Conservation (phyloP, 2,888 invertebrate genomes). For the Synanthedon vespiformis region DNA sequence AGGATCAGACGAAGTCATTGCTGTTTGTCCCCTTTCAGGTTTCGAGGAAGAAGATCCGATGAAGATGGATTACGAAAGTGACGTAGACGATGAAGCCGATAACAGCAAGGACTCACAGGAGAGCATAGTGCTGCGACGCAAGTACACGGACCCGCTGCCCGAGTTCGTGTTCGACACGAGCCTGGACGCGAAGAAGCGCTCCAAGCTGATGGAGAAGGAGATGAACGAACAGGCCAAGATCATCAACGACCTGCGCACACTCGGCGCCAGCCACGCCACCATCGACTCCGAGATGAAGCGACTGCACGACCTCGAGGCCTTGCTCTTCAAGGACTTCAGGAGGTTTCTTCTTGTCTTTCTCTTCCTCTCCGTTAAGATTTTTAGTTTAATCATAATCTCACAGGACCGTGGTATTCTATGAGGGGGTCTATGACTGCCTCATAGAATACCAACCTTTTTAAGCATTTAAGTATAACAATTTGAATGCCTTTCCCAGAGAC, state of each 20-base stretch:
- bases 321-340: constrained; percentile 94
- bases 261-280: constrained; percentile 90
- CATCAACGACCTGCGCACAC: constrained; percentile 89
- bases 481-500: constrained; percentile 68
- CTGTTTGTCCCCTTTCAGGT: constrained; percentile 20
- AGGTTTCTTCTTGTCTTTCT: too few species aligned
- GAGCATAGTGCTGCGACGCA: constrained; percentile 75
- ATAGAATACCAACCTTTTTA: too few species aligned
- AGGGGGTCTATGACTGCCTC: too few species aligned
- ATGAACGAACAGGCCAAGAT: constrained; percentile 98
- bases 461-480: too few species aligned
- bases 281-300: constrained; percentile 93
- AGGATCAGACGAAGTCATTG: neutral
- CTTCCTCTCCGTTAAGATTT: too few species aligned
- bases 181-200: constrained; percentile 84
- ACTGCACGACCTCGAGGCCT: constrained; percentile 91
- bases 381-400: too few species aligned
- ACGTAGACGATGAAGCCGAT: constrained; percentile 79
- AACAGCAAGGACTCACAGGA: constrained; percentile 74
- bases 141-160: constrained; percentile 81
- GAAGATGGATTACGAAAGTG: constrained; percentile 80
- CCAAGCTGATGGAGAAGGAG: constrained; percentile 94
- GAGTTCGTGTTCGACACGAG: constrained; percentile 86
- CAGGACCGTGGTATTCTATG: too few species aligned
- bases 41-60: constrained; percentile 86